phyloP scores from a whole-genome alignment of 2,113 vertebrate genomes.

The Melanerpes formicivorus region DNA sequence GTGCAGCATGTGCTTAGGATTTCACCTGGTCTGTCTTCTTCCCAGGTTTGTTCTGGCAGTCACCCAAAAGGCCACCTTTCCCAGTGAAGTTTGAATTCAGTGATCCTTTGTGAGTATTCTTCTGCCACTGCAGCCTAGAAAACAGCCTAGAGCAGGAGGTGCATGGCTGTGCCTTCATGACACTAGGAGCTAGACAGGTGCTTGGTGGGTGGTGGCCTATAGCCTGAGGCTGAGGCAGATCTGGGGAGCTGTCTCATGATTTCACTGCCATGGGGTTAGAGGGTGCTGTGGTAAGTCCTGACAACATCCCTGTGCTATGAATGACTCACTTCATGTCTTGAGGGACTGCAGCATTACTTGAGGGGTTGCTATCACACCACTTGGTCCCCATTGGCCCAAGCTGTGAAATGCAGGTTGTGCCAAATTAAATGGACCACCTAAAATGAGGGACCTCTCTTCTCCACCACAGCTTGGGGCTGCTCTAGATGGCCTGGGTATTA shows the following conservation, averaged over 20 bases:
- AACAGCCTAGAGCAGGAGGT: not conserved
- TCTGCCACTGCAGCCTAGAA: not conserved
- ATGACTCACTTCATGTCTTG: not conserved
- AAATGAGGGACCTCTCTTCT: not conserved
- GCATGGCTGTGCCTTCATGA: not conserved
- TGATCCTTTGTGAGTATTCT: conserved; percentile 90
- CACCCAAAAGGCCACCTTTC: conserved; percentile 94
- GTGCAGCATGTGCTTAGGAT: not conserved
- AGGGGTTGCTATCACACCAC: not conserved
- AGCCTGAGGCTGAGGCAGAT: not conserved
- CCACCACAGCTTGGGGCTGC: not conserved
- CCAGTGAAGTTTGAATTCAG: conserved; percentile 91
- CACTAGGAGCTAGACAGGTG: not conserved
- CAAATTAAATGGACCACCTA: not conserved
- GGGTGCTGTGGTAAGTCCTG: not conserved
- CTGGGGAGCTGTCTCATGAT: not conserved
- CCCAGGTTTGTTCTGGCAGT: conserved; percentile 98
- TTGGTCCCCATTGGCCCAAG: not conserved
- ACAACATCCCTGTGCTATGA: not conserved
- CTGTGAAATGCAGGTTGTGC: not conserved
- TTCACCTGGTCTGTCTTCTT: conserved; percentile 50
- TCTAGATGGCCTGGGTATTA: not conserved
- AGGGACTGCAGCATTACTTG: not conserved
- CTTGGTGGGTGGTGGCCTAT: not conserved
- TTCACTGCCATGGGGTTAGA: not conserved